Evolutionary conservation across 2,888 invertebrate species (phyloP).

Genomic region (Nudaria mundana): DNA sequence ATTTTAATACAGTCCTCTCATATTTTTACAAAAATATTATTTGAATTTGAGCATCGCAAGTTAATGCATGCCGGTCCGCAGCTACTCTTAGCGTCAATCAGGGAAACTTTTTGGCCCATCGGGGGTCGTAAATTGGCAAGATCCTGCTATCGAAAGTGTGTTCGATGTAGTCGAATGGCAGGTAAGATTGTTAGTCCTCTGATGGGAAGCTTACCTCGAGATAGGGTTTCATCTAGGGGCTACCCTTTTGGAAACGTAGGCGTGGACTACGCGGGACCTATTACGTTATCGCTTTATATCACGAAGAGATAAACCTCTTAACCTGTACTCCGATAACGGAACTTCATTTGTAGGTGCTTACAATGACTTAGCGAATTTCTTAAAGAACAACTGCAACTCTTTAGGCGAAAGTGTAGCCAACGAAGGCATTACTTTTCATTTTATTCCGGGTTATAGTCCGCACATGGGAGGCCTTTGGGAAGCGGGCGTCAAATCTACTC

Average conservation of each 20-base stretch:
- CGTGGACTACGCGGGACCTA: neutral
- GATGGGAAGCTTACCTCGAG: neutral
- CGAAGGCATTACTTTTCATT: neutral
- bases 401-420: neutral
- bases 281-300: neutral
- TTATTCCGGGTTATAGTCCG: neutral
- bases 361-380: neutral
- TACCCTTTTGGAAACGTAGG: neutral
- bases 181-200: neutral
- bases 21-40: neutral
- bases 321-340: neutral
- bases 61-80: neutral
- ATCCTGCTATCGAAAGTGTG: neutral
- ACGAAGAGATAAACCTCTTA: neutral
- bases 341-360: neutral
- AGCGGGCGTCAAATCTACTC: constrained; percentile 1
- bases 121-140: neutral
- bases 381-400: neutral
- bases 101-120: neutral
- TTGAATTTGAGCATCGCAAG: neutral
- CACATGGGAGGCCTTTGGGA: neutral
- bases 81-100: neutral
- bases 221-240: neutral
- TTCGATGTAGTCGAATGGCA: neutral
- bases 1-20: neutral